Evolutionary conservation across 2,888 invertebrate genomes (phyloP), one percentile per base, ranked within the genome.

Genomic region (Acrobasis suavella): DNA sequence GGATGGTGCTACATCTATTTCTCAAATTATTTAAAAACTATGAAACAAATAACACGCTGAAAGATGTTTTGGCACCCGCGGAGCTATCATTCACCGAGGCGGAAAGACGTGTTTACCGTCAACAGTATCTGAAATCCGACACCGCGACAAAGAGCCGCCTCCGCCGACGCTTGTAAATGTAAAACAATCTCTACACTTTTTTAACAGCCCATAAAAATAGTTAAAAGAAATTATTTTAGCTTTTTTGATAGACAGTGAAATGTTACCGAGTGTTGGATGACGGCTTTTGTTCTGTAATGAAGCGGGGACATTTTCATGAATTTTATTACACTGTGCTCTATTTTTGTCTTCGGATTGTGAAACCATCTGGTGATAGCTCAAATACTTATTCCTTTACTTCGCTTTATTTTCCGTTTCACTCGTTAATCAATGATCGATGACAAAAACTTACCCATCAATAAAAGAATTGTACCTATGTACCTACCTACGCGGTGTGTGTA

Each of bases 281-380:
- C 91, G 89, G 91, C 91, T 91, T 92, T 91, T 92, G 91, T 91
- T 90, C 87, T 88, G 85, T 89, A 88, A 89, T 87, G 89, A 89
- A 87, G 81, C 84, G 84, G 89, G 82, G 89, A 90, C 89, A 87
- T 80, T 87, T 86, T 85, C 82, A 87, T 82, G 79, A 81, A 80
- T 86, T 89, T 89, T 90, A 89, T 90, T 87, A 77, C 83, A 71
- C 69, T 74, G 77, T 74, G 78, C 73, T 78, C 90, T 91, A 90
- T 91, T 91, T 91, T 80, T 79, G 80, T 83, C 80, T 56, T 22
- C 15, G 10, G 38, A 39, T 17, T 51, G 39, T 15, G 15, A 12
- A 10, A 56, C 17, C 56, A 56, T 16, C 17, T 16, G 42, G 37
- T 12, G 17, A 14, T 46, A 46, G 9, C 14, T 42, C 14, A 7